A percentile compares a stretch with the other conserved stretches of the same genome.
Evolutionary conservation across 2,113 vertebrate genomes (phyloP).

Genomic region (Butastur rufipennis): DNA sequence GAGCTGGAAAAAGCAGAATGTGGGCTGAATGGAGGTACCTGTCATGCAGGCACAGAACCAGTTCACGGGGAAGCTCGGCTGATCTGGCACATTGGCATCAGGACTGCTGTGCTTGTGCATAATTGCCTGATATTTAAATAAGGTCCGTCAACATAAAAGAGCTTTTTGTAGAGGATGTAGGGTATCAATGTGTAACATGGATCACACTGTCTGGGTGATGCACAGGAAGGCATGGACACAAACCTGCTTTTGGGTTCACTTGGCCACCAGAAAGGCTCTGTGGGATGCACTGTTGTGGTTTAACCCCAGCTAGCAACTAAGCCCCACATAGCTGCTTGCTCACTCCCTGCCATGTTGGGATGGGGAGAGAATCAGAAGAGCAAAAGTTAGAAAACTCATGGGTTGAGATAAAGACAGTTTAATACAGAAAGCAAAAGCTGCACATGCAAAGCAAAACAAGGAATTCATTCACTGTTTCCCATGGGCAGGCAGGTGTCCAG

Average conservation of each 20-base stretch:
- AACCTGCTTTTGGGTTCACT: neutral
- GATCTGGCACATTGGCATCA: no score
- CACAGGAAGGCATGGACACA: neutral
- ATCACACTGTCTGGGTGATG: neutral
- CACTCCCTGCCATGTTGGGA: no score
- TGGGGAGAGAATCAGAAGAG: no score
- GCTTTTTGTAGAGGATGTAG: neutral
- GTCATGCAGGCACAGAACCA: neutral
- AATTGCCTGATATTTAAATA: neutral
- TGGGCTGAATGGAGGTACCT: neutral
- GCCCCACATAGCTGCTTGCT: no score
- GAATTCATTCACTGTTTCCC: no score
- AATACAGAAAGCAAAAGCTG: no score
- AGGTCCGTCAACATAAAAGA: neutral
- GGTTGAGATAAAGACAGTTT: no score
- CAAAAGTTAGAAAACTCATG: no score
- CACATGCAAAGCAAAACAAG: no score
- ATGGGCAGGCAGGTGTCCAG: no score
- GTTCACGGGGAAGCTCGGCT: neutral
- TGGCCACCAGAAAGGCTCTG: neutral
- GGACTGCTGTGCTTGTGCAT: neutral
- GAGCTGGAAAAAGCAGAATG: neutral
- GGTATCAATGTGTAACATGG: fast-evolving
- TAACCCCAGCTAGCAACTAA: no score
- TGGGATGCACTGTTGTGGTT: neutral